A percentile compares a stretch with the other conserved stretches of the same genome.
These are phyloP conservation scores for Zaprionus bogoriensis DNA, from an alignment of 2,888 invertebrate genomes.

Conservation along the genomic window DNA sequence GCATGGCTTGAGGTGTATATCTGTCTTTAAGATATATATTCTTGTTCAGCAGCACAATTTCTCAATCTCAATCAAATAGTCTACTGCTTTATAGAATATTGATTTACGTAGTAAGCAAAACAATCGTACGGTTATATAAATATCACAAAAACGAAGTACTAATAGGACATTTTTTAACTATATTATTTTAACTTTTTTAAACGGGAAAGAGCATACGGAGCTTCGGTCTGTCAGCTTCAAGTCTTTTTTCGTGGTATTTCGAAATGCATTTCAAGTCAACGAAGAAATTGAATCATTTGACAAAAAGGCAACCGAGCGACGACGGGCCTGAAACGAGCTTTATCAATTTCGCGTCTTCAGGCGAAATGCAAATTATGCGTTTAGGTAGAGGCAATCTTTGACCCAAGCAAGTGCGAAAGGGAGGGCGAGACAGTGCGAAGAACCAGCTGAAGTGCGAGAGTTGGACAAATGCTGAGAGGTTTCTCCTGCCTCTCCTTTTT, in stretches of 20 bases:
- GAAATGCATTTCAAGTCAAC: conserved; percentile 67
- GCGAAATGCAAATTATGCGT: conserved; percentile 71
- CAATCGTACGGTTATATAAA: too few relatives aligned
- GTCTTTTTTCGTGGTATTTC: conserved; percentile 9
- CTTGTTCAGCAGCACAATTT: neutral
- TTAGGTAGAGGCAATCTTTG: conserved; percentile 51
- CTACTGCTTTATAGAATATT: too few relatives aligned
- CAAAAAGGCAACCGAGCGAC: conserved; percentile 52
- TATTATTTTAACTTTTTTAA: too few relatives aligned
- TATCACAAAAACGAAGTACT: too few relatives aligned
- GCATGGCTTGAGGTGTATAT: too few relatives aligned
- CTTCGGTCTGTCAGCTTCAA: neutral
- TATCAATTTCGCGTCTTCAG: conserved; percentile 51
- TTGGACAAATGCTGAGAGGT: conserved; percentile 10
- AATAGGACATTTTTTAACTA: too few relatives aligned
- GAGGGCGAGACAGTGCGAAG: neutral
- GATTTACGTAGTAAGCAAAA: too few relatives aligned
- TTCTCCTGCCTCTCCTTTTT: neutral
- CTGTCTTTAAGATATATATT: neutral
- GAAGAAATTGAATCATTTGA: conserved; percentile 77
- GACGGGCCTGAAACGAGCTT: conserved; percentile 52
- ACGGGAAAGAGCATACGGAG: neutral
- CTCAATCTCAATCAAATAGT: neutral
- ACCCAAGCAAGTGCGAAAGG: conserved; percentile 21
- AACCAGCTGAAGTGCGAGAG: conserved; percentile 30